phyloP scores from a whole-genome alignment of 30 jellyfish, hydroid and myxozoan genomes.

The Turritopsis dohrnii region DNA sequence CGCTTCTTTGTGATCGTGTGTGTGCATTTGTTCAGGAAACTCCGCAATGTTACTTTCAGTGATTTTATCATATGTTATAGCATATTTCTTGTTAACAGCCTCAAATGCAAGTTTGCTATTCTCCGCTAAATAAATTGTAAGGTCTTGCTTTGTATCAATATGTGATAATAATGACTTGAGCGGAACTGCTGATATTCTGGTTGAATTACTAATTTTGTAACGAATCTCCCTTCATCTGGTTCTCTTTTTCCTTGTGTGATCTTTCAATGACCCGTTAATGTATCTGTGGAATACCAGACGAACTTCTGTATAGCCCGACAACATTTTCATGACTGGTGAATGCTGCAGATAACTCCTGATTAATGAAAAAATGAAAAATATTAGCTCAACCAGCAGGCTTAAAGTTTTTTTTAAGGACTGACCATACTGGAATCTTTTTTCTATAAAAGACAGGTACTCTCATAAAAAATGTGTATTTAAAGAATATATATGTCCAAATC shows the following conservation, averaged over 20 bases:
- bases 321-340: no score
- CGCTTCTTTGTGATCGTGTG: constrained; percentile 40
- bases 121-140: constrained; percentile 18
- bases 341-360: no score
- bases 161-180: constrained; percentile 35
- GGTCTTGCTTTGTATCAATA: constrained; percentile 34
- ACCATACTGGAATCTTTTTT: no score
- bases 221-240: constrained; percentile 35
- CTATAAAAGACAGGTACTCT: no score
- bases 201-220: neutral
- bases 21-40: neutral
- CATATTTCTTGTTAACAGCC: neutral
- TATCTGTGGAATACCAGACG: constrained; percentile 42
- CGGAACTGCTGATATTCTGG: constrained; percentile 16
- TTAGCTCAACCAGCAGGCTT: no score
- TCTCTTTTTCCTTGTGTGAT: constrained; percentile 31
- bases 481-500: no score
- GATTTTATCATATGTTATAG: constrained; percentile 9
- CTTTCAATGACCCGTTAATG: constrained; percentile 19
- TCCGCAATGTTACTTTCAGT: constrained; percentile 18
- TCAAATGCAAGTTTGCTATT: neutral
- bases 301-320: no score
- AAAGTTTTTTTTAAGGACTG: no score
- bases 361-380: no score
- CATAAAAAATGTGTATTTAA: no score